Base-by-base conservation (phyloP, 2,888 invertebrate species). In the Thecocarcelia acutangulata region DNA sequence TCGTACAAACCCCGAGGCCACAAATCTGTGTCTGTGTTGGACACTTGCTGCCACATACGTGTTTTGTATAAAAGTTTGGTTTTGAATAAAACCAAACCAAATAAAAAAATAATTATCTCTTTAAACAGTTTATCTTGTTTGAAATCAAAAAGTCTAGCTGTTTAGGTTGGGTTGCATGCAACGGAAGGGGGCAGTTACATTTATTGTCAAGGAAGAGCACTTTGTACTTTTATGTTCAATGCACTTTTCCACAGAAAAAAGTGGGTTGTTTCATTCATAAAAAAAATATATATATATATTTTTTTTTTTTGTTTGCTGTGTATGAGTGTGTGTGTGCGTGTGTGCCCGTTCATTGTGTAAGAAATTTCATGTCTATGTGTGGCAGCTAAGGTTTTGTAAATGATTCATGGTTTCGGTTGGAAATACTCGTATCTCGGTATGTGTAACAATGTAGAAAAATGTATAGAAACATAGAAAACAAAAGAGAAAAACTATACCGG, bases 171-270 rank as follows among this genome's bases (percentile, higher is more conserved):
- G 5, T 24, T 2, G 17, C 8, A 21, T 44, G 42, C 1, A 40
- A 17, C 8, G 37, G 15, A 63, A 44, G 63, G n/a, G 19, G 63
- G 15, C 44, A 54, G 63, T 63, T 44, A 73, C 46, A 64, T 64
- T 40, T 69, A 76, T 68, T 81, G 72, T 76, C 72, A 76, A 81
- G 80, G 75, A 80, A 64, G 46, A 52, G 61, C 44, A 61, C 69
- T 70, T 40, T 69, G 56, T 78, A 48, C 17, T 70, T 56, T 21
- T 59, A 24, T 80, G 69, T 80, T 75, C 75, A 80, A 75, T 69
- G 74, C 63, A 56, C 74, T 74, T 74, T 72, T 21, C n/a, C 1
- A 13, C 28, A 33, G 50, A 44, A 12, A 48, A 73, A 66, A 54
- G 33, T 69, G 69, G 69, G 42, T 70, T 69, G 56, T 59, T 70